Evolutionary conservation across 2,888 invertebrate species (phyloP), one percentile per base, ranked within the genome.

Genomic region (Erebia aethiops): DNA sequence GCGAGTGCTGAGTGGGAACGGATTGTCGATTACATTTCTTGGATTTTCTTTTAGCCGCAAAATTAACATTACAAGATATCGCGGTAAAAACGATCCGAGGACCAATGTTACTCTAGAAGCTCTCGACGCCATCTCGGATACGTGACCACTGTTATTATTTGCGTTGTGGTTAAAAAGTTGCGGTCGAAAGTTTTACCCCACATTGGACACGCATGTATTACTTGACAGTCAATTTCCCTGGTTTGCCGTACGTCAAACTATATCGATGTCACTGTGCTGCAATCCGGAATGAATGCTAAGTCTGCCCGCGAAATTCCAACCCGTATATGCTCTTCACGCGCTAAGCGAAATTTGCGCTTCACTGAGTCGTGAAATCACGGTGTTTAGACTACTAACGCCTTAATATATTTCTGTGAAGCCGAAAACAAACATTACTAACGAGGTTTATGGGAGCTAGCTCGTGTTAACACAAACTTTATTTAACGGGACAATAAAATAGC

Each of bases 101-200:
- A 79, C 76, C 77, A 78, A 77, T 77, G 79, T 76, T 74, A 80
- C 77, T 80, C 79, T 77, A 79, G 79, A 79, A 77, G 82, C 77
- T 80, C 79, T 77, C 79, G 79, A 79, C 77, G 82, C 82, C 81
- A 86, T 86, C 85, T 86, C 77, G 82, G 83, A 86, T 86, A 89
- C 88, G 87, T 88, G 91, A 89, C 86, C 85, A 80, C 79, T 78
- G 86, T 79, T 88, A 86, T 89, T 90, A 87, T 89, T 91, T 90
- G 86, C 79, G 83, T 83, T 91, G 90, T 87, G 88, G 90, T 91
- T 86, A 81, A 85, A 85, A 83, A 81, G 81, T 84, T 84, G 81
- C 85, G 82, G 86, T 90, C 86, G 91, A 92, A 91, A 92, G 91
- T 90, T 84, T 81, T 85, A 87, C 85, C 91, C 90, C 87, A 91